Evolutionary conservation across 2,797 vertebrate genomes (phyloP), one percentile per base, ranked within the genome.

Genomic region (Tenualosa ilisha): DNA sequence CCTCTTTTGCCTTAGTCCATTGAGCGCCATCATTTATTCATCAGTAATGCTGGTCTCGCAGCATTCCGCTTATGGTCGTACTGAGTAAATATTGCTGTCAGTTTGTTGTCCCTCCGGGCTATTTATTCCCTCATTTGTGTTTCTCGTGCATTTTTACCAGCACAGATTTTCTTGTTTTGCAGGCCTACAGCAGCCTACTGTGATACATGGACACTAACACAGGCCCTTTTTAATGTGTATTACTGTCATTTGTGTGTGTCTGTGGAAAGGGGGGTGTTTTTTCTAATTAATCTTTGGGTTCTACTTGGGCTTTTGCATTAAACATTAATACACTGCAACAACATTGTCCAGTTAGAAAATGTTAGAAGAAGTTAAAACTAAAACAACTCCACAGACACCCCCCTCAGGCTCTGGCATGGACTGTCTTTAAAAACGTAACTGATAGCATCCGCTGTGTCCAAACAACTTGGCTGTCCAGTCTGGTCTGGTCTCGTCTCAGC

Each of bases 401-500:
- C 17, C 59, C 6, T 2, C 3, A 22, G 22, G 5, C 17, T n/a
- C 59, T 24, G 20, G 53, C 3, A 9, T 17, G 6, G 54, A 20
- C 17, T 56, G 54, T 56, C 0, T 24, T 63, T 2, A 0, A 63
- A 24, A 63, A n/a, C 24, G 50, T 59, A 8, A 63, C n/a, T 63
- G 59, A 63, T 63, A 63, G 8, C 59, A 82, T 40, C 81, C 43
- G 7, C 59, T 20, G 31, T 54, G 56, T 81, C 49, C 37, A 56
- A 68, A 81, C 72, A 22, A 0, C 72, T 17, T 79, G 40, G 72
- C 72, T 46, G 72, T 20, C 72, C 40, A n/a, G 40, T 22, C 49
- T 7, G 17, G 17, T 83, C 51, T 81, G 13, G 40, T 83, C 51
- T 81, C 20, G 63, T 53, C 61, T 87, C 81, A 79, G 40, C 4